Evolutionary conservation across 1,140 invertebrate genomes (phyloP).

Genomic region (Probaryconus sp.): DNA sequence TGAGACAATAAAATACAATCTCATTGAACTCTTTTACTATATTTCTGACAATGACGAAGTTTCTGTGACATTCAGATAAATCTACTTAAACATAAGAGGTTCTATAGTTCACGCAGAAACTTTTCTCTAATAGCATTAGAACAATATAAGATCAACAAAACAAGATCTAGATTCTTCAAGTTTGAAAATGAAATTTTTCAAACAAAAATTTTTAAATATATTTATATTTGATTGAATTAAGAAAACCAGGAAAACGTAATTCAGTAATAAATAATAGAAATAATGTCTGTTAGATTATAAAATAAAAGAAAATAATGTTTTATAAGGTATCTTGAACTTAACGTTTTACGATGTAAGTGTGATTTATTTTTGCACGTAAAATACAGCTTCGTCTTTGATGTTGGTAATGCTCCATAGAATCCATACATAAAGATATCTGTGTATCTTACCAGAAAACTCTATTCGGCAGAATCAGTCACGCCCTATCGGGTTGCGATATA

Average conservation of each 20-base stretch:
- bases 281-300: no score
- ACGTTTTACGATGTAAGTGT: no score
- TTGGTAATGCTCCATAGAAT: constrained; percentile 15
- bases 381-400: constrained; percentile 20
- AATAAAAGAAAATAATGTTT: no score
- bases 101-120: constrained; percentile 13
- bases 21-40: no score
- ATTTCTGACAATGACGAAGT: no score
- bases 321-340: no score
- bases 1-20: no score
- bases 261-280: background rate
- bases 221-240: no score
- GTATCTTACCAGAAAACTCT: constrained; percentile 55
- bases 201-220: background rate
- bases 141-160: constrained; percentile 22
- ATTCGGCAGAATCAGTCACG: constrained; percentile 55
- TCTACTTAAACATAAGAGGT: constrained; percentile 15
- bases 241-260: no score
- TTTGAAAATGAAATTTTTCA: constrained; percentile 9
- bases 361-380: no score
- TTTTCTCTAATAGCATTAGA: constrained; percentile 32
- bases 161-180: constrained; percentile 22
- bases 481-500: constrained; percentile 53
- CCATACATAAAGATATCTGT: constrained; percentile 50
- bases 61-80: no score